Evolutionary conservation across 2,888 invertebrate genomes (phyloP), one percentile per base, ranked within the genome.

Genomic region (Tridacna crocea): DNA sequence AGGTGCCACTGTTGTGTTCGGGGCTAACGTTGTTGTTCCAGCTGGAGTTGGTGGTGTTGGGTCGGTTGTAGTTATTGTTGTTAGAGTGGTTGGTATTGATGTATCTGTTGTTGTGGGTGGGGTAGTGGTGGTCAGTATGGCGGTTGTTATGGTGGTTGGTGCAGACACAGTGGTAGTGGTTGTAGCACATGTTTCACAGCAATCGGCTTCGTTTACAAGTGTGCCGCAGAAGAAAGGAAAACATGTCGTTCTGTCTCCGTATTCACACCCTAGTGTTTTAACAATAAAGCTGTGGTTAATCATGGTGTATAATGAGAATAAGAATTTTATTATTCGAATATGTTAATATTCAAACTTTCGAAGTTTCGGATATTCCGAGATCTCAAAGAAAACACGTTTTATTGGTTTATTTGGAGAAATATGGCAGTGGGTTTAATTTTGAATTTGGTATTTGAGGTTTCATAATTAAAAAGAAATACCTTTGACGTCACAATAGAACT

Each of bases 171-270:
- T 65, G 11, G 66, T 46, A 13, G 36, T 47, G 1, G 66, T 46
- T 4, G 66, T 46, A 2, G 36, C 27, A n/a, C 66, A 66, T 22
- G 66, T 66, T 6, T 66, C 66, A 46, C 66, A 66, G n/a, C 66
- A 66, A 46, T 66, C 66, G 15, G 6, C 66, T 19, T 36, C n/a
- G n/a, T 27, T 46, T 10, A 46, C 47, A 17, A 66, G 36, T 17
- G 66, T 46, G 66, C 13, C 66, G n/a, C 66, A 66, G 19, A 66
- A 19, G 19, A 66, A 66, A n/a, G 66, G n/a, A n/a, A 66, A 66
- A 66, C 66, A 66, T 19, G n/a, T 13, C 3, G 17, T n/a, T 46
- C 66, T 15, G 46, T 66, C 66, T 17, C 66, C 66, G 46, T 36
- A 66, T 27, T 66, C 66, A 46, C 66, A 66, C 4, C 66, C 66